Base-by-base conservation (phyloP, 2,797 vertebrate species). In the Myotis daubentonii region DNA sequence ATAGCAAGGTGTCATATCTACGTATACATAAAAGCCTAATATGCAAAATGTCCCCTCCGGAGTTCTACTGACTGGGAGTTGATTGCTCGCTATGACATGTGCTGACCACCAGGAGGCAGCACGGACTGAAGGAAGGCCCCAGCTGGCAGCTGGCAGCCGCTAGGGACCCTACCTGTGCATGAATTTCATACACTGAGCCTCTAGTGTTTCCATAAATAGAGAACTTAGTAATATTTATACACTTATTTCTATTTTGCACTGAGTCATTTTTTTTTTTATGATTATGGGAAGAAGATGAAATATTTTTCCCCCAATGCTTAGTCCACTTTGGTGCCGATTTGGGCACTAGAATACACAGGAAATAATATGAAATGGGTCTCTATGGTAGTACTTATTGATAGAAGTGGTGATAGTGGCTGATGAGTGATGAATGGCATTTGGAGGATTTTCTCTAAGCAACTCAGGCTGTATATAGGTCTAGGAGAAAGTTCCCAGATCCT, bases 251-350 rank as follows among this genome's bases (percentile, higher is more conserved):
- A 30, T 76, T 71, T 33, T 80, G 17, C 5, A 70, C 15, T 60
- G 20, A 20, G 30, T 94, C 17, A 3, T 70, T 23, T 49, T 70
- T 49, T 70, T 91, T 38, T 10, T 89, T 55, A 57, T 41, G 76
- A 19, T 12, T 66, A 71, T 79, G 36, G 30, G 33, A 84, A 92
- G 30, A 66, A 72, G 60, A 76, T 55, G 22, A 83, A 36, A 49
- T 71, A 55, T 66, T 30, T 88, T 94, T 82, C 23, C 66, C 68
- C 86, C 3, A 76, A 76, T 75, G 41, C 66, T 93, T 87, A 49
- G 10, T 44, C 81, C 8, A 84, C 57, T 90, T 71, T 44, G 47
- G 6, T 92, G 74, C 2, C 38, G 2, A 30, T n/a, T 38, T 93
- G 68, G 13, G 4, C 47, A 49, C 20, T 70, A 38, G 28, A 65